These are phyloP conservation scores for Himalopsyche phryganea DNA, from an alignment of 1,140 invertebrate genomes.

Conservation along the genomic window DNA sequence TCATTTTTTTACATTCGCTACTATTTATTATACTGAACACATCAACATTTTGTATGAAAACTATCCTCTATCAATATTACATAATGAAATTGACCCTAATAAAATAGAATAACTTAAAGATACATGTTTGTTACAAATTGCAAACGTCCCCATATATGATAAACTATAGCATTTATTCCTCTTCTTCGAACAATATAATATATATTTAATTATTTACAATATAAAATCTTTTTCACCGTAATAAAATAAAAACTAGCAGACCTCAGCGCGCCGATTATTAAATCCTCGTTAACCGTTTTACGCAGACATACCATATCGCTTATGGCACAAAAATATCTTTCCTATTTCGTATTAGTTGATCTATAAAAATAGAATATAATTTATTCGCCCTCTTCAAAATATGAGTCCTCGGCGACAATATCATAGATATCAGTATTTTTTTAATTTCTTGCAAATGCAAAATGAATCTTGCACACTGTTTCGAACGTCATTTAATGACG, in stretches of 20 bases:
- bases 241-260: neutral
- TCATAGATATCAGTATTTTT: neutral
- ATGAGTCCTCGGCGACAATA: neutral
- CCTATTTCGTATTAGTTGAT: neutral
- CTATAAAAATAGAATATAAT: conserved; percentile 5
- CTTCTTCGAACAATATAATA: neutral
- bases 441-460: neutral
- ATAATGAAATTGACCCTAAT: conserved; percentile 16
- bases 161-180: conserved; percentile 3
- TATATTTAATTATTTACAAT: conserved; percentile 7
- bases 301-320: conserved; percentile 13
- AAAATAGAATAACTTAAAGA: conserved; percentile 15
- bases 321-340: conserved; percentile 27
- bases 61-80: conserved; percentile 12
- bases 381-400: neutral
- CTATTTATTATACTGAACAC: conserved; percentile 26
- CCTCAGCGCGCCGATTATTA: neutral
- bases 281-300: neutral
- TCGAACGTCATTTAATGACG: neutral
- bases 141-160: conserved; percentile 28
- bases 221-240: neutral
- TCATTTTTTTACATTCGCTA: neutral
- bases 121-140: conserved; percentile 29
- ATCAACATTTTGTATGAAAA: conserved; percentile 28
- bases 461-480: conserved; percentile 1